phyloP scores from a whole-genome alignment of 2,113 vertebrate species.

The Lepidothrix coronata region DNA sequence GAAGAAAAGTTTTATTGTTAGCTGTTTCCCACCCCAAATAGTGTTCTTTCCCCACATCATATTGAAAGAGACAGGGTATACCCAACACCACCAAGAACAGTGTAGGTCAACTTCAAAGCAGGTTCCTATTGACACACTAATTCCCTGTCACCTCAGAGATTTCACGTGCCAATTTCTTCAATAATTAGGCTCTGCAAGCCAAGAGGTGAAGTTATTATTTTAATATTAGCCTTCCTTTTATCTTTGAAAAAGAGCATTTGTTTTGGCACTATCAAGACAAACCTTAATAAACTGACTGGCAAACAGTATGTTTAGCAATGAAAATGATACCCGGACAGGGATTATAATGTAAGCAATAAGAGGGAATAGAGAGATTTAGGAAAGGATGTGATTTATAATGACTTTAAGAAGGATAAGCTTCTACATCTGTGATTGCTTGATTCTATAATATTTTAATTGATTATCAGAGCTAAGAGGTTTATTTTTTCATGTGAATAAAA shows the following conservation, averaged over 20 bases:
- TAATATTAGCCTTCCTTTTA: constrained; percentile 76
- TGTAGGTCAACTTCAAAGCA: constrained; percentile 79
- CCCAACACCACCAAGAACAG: constrained; percentile 57
- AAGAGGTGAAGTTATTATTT: constrained; percentile 70
- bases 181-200: constrained; percentile 60
- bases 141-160: constrained; percentile 70
- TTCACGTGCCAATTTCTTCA: constrained; percentile 60
- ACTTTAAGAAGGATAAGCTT: constrained; percentile 86
- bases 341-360: constrained; percentile 78
- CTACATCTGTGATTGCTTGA: constrained; percentile 82
- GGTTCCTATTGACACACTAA: constrained; percentile 23
- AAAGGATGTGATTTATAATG: constrained; percentile 88
- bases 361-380: constrained; percentile 84
- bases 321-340: constrained; percentile 80
- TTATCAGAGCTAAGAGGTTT: constrained; percentile 80
- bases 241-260: constrained; percentile 70
- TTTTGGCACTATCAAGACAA: constrained; percentile 75
- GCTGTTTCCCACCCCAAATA: background rate
- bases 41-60: background rate
- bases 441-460: constrained; percentile 80
- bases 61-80: constrained; percentile 21
- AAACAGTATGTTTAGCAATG: constrained; percentile 82
- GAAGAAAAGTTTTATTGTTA: background rate
- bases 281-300: constrained; percentile 81
- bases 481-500: constrained; percentile 68